Percentiles rank a stretch among this genome's conserved stretches.
phyloP scores from a whole-genome alignment of 2,113 vertebrate species.

The Rynchops niger region DNA sequence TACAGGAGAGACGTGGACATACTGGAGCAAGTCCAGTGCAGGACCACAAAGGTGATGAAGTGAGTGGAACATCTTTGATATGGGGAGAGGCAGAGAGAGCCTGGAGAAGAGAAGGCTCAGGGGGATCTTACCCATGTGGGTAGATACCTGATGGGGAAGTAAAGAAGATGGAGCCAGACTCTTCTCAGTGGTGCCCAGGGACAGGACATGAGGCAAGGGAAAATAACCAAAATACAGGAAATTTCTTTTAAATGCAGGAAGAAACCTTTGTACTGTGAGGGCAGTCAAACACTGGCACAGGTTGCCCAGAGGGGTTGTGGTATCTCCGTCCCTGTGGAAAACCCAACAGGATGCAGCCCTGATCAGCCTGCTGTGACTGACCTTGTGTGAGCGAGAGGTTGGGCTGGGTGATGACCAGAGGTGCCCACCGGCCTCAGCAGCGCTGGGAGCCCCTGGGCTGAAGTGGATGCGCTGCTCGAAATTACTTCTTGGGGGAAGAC shows the following conservation, averaged over 20 bases:
- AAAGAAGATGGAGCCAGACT: background rate
- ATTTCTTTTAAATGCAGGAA: background rate
- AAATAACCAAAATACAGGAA: background rate
- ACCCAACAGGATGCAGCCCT: accelerated
- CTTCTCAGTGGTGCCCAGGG: background rate
- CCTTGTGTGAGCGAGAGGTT: accelerated
- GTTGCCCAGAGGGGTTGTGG: background rate
- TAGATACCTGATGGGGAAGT: background rate
- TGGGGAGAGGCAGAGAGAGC: background rate
- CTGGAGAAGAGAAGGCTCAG: background rate
- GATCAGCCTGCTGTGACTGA: background rate
- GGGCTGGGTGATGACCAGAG: background rate
- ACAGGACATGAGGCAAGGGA: background rate
- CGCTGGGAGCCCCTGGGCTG: accelerated
- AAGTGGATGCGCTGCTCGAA: background rate
- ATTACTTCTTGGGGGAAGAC: background rate
- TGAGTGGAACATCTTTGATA: background rate
- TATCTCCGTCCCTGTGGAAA: background rate
- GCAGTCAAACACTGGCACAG: background rate
- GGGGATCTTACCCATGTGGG: background rate
- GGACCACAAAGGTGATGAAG: background rate
- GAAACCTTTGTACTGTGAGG: background rate
- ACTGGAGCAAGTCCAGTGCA: background rate
- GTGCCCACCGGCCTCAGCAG: background rate
- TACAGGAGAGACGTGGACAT: background rate